Conservation (phyloP, 2,797 vertebrate genomes). For the Amphiprion clarkii region DNA sequence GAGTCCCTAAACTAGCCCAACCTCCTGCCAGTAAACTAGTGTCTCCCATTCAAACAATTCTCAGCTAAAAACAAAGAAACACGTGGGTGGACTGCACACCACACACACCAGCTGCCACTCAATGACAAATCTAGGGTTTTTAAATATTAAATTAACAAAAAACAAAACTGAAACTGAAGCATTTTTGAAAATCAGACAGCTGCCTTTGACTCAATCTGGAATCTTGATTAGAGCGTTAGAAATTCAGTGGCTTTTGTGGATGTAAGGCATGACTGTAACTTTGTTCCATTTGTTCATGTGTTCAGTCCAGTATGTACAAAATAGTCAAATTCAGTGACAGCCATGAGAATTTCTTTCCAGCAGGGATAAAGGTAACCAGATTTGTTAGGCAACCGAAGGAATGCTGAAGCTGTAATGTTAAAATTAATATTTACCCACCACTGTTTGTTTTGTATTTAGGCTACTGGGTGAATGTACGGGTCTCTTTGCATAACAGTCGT, state of each 20-base stretch:
- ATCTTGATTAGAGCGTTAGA: neutral
- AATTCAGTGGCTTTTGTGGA: neutral
- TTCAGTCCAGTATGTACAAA: slow-evolving; percentile 6
- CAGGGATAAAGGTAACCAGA: neutral
- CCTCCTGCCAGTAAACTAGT: too few species aligned
- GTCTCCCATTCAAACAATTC: too few species aligned
- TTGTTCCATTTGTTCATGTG: neutral
- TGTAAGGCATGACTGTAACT: neutral
- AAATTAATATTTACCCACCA: slow-evolving; percentile 20
- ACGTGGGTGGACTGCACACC: too few species aligned
- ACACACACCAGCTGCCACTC: too few species aligned
- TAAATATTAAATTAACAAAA: too few species aligned
- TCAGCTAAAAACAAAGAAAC: too few species aligned
- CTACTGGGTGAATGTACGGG: slow-evolving; percentile 6
- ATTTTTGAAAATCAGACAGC: too few species aligned
- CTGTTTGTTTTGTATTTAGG: slow-evolving; percentile 9
- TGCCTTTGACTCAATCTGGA: too few species aligned
- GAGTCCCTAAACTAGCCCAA: too few species aligned
- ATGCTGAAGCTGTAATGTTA: slow-evolving; percentile 14
- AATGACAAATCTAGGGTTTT: too few species aligned
- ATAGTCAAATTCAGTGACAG: too few species aligned
- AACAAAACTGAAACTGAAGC: too few species aligned
- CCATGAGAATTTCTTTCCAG: neutral
- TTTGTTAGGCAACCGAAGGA: slow-evolving; percentile 8
- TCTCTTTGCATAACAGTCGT: slow-evolving; percentile 33